Evolutionary conservation across 2,797 vertebrate species (phyloP).

Genomic region (Lerista edwardsae): DNA sequence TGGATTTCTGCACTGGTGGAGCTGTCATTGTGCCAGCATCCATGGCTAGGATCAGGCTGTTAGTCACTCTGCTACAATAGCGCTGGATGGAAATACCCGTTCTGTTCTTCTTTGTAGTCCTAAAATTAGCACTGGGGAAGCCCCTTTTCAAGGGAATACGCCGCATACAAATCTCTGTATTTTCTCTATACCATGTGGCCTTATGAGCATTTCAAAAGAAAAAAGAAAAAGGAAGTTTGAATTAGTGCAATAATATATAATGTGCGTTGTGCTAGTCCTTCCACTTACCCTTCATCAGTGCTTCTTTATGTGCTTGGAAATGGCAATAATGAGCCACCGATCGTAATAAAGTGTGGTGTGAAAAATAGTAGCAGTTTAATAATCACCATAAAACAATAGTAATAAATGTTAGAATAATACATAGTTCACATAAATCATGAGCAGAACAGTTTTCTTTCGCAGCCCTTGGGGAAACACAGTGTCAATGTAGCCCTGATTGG

Average conservation of each 20-base stretch:
- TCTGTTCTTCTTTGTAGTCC: conserved; percentile 12
- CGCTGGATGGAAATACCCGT: background rate
- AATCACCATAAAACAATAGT: conserved; percentile 29
- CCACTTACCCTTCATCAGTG: conserved; percentile 43
- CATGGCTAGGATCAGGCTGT: too few species aligned
- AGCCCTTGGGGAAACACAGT: background rate
- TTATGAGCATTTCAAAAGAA: conserved; percentile 38
- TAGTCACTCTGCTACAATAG: background rate
- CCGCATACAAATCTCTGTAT: background rate
- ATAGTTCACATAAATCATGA: conserved; percentile 28
- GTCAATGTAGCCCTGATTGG: background rate
- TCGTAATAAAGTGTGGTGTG: conserved; percentile 45
- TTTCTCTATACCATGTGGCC: conserved; percentile 38
- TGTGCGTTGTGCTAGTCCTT: conserved; percentile 39
- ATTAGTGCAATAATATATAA: conserved; percentile 46
- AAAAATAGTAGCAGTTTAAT: conserved; percentile 48
- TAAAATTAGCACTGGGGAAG: conserved; percentile 12
- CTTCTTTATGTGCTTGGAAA: conserved; percentile 62
- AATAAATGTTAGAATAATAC: conserved; percentile 36
- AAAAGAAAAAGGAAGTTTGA: conserved; percentile 27
- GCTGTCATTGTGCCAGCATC: too few species aligned
- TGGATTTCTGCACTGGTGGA: too few species aligned
- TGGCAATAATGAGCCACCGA: conserved; percentile 40
- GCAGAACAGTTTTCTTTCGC: conserved; percentile 16
- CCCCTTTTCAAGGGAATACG: conserved; percentile 3